Evolutionary conservation across 2,888 invertebrate genomes (phyloP), one percentile per base, ranked within the genome.

Genomic region (Notodonta dromedarius): DNA sequence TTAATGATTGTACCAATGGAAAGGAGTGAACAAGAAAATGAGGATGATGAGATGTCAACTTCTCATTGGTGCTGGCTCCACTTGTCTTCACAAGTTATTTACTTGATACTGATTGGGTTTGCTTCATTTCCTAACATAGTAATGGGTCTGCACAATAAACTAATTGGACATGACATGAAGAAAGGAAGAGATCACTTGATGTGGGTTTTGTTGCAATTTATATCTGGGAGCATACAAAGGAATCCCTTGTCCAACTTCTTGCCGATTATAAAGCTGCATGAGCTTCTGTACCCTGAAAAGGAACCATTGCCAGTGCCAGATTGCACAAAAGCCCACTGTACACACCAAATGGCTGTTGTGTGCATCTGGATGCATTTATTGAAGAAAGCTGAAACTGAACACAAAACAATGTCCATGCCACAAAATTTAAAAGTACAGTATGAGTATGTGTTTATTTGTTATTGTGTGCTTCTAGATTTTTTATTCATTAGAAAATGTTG

Each of bases 161-260:
- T 98, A 48, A 95, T 96, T 53, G 96, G 96, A 8, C 94, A 96
- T 71, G 97, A 98, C 80, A 94, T 98, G 83, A 95, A 97, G 65
- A 97, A 98, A 87, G 98, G 99, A 0, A 94, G 99, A 56, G 99
- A 99, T 89, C 98, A 99, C 79, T 93, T 99, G n/a, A 99, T 99
- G 99, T 99, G 99, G 99, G 97, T 98, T 24, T 92, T 99, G 16
- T 92, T 99, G 53, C 99, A 99, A 90, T 99, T 98, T 81, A 98
- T 99, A 76, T 99, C 99, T 0, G 99, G 99, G 57, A 98, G 98
- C 81, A 98, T 98, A 78, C 98, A 98, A 86, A 96, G 98, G 75
- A 98, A 98, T 90, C 97, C 98, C 0, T 89, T 97, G 56, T 96
- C 96, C 0, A 98, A 98, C 84, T 98, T 98, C 80, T 90, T 98